phyloP scores from a whole-genome alignment of 2,888 invertebrate genomes.

The Ichneumoninae sp. region DNA sequence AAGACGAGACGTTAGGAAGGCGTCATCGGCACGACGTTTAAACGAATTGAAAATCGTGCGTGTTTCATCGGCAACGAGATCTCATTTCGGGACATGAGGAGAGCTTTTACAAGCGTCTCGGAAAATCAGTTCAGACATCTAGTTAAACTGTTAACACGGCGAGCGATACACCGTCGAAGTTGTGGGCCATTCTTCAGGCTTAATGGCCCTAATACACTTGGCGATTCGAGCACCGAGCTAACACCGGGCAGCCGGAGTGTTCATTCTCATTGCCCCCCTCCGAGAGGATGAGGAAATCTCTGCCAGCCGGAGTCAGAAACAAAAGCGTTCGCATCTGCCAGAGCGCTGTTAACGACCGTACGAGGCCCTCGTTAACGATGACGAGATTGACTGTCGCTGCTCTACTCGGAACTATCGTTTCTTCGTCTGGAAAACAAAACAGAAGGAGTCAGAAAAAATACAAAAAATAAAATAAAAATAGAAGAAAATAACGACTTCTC shows the following conservation, averaged over 20 bases:
- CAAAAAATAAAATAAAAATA: neutral
- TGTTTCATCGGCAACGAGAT: slow-evolving; percentile 22
- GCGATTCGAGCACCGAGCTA: slow-evolving; percentile 7
- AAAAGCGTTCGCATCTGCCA: slow-evolving; percentile 59
- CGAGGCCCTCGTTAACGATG: slow-evolving; percentile 32
- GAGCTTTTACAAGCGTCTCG: neutral
- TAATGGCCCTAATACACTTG: slow-evolving; percentile 53
- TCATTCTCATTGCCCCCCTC: slow-evolving; percentile 15
- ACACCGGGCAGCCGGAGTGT: neutral
- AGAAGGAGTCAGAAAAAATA: neutral
- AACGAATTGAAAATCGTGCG: slow-evolving; percentile 28
- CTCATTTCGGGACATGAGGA: neutral
- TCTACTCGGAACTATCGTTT: slow-evolving; percentile 11
- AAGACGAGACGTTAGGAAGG: slow-evolving; percentile 9
- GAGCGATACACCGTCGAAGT: slow-evolving; percentile 52
- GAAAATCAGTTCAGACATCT: slow-evolving; percentile 56
- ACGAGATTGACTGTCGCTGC: slow-evolving; percentile 26
- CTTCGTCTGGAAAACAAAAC: neutral
- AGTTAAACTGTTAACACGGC: slow-evolving; percentile 69
- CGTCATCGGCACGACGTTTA: slow-evolving; percentile 6
- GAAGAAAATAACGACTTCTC: neutral
- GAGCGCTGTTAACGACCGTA: slow-evolving; percentile 58
- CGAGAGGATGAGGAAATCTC: slow-evolving; percentile 8
- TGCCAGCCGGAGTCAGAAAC: slow-evolving; percentile 45
- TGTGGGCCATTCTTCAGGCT: slow-evolving; percentile 64